These are phyloP conservation scores for Rhabdophis nuchalis DNA, from an alignment of 2,797 vertebrate species.

Conservation along the genomic window DNA sequence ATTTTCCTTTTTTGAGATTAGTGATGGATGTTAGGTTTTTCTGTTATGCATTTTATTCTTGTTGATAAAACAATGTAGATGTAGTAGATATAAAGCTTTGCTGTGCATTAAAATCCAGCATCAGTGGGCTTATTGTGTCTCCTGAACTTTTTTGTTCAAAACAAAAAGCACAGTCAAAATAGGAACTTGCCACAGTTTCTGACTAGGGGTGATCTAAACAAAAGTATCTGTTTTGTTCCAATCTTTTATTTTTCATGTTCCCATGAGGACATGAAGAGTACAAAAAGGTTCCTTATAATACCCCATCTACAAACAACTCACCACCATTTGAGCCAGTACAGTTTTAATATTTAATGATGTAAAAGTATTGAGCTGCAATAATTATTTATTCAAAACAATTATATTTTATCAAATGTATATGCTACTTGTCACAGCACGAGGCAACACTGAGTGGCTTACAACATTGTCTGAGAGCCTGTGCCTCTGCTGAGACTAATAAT, in stretches of 20 bases:
- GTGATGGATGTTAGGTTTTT: background rate
- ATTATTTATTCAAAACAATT: background rate
- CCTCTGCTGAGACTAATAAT: background rate
- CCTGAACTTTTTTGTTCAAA: background rate
- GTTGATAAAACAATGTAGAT: background rate
- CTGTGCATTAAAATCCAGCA: background rate
- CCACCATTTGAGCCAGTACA: background rate
- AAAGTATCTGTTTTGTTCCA: background rate
- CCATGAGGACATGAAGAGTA: background rate
- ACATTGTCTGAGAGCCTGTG: background rate
- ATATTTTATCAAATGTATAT: background rate
- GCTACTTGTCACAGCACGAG: background rate
- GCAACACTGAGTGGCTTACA: background rate
- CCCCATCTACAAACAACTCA: background rate
- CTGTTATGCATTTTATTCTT: background rate
- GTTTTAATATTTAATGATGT: background rate
- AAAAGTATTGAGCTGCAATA: background rate
- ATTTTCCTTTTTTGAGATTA: background rate
- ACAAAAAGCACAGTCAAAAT: background rate
- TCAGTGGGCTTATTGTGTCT: background rate
- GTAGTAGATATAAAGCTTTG: background rate
- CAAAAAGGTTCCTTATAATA: background rate
- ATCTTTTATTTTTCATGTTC: background rate
- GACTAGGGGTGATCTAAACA: background rate
- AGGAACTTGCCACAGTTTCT: background rate